Percentiles rank a stretch among this genome's conserved stretches.
Evolutionary conservation across 2,888 invertebrate genomes (phyloP).

Genomic region (Phyllotreta cruciferae): DNA sequence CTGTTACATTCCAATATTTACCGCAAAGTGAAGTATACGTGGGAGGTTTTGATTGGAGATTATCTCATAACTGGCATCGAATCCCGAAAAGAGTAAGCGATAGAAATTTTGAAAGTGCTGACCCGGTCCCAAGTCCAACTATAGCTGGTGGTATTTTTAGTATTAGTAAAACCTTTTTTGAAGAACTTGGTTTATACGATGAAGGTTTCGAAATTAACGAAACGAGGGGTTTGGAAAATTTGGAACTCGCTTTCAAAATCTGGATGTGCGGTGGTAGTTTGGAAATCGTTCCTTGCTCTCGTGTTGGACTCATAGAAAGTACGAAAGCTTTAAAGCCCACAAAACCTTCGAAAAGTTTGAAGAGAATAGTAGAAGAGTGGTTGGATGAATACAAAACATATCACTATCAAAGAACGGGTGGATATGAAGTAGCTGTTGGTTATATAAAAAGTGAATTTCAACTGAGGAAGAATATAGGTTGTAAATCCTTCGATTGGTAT

Average conservation of each 20-base stretch:
- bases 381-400: slow-evolving; percentile 96
- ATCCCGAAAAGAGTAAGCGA: slow-evolving; percentile 90
- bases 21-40: slow-evolving; percentile 87
- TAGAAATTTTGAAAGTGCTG: slow-evolving; percentile 83
- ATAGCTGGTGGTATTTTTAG: slow-evolving; percentile 99
- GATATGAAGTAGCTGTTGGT: slow-evolving; percentile 61
- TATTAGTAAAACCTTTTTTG: slow-evolving; percentile 92
- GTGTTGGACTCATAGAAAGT: slow-evolving; percentile 99
- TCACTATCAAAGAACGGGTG: slow-evolving; percentile 83
- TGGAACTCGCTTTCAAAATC: slow-evolving; percentile 96
- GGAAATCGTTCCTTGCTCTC: slow-evolving; percentile 97
- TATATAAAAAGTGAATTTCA: slow-evolving; percentile 83
- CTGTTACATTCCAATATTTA: slow-evolving; percentile 90
- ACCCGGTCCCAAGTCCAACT: slow-evolving; percentile 94
- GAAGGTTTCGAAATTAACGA: slow-evolving; percentile 99
- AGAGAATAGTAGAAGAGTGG: slow-evolving; percentile 97
- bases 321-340: too few species aligned
- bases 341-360: slow-evolving; percentile 93
- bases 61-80: slow-evolving; percentile 98
- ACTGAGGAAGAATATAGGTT: slow-evolving; percentile 82
- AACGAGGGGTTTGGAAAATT: slow-evolving; percentile 98
- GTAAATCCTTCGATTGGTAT: slow-evolving; percentile 98
- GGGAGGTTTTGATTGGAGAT: slow-evolving; percentile 91
- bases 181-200: slow-evolving; percentile 94
- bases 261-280: slow-evolving; percentile 99